Base-by-base conservation (phyloP, 2,113 vertebrate species). In the Cinclus cinclus region DNA sequence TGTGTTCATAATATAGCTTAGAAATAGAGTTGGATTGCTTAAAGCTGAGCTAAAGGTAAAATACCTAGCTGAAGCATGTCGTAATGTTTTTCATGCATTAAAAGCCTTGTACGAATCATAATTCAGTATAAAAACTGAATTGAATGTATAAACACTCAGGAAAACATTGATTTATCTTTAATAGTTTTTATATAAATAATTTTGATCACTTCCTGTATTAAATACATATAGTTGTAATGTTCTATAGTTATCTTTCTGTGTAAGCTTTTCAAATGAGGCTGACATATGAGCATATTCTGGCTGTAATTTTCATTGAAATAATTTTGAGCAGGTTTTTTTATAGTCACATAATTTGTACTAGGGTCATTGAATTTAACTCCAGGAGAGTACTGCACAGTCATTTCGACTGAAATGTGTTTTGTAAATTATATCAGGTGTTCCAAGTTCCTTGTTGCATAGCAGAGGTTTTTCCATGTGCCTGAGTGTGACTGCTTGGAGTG, bases 391-490 rank as follows among this genome's bases (percentile, higher is more conserved):
- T 82, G 63, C 13, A 3, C n/a, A 83, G 75, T 95, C 31, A 65
- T 87, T 97, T 91, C 86, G 53, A 83, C 77, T 71, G 81, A 92
- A 96, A 65, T 74, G 58, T 75, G 25, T 95, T 96, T 96, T 87
- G 50, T 86, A 77, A 94, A 80, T 91, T 62, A 56, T 76, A 82
- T 76, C 7, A 67, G 65, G 12, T 82, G 87, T 95, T 91, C 83
- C 80, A 20, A 88, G 39, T 52, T 44, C 39, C 55, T 39, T 79
- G 75, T 73, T 82, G 80, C 78, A 31, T 82, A 83, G 87, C 59
- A 79, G 85, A 87, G 89, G 53, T 35, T 95, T 91, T 63, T 83
- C 81, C 53, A 6, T 42, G 68, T 83, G 74, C 14, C 8, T 4
- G 2, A 50, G 70, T 11, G 5, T 87, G 70, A 47, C 44, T 89